Percentiles rank a stretch among this genome's conserved stretches.
Conservation (phyloP, 2,797 vertebrate species). For the Micrastur ruficollis region DNA sequence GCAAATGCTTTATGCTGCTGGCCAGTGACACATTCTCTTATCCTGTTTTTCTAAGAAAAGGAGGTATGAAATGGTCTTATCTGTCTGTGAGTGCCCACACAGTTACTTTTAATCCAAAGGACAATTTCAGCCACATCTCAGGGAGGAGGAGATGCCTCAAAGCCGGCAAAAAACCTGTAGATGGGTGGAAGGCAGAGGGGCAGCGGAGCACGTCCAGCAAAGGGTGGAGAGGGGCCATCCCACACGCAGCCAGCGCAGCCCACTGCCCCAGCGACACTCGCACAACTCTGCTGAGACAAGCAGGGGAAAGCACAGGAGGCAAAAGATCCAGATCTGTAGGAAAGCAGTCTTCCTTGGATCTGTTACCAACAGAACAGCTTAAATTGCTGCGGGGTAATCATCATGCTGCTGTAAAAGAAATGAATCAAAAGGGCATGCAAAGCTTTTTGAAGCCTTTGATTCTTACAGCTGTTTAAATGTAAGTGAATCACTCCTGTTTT, state of each 20-base stretch:
- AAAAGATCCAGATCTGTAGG: neutral
- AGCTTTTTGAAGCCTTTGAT: neutral
- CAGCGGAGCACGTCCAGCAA: accelerated
- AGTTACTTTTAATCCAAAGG: neutral
- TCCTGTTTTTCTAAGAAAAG: neutral
- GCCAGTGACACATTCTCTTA: neutral
- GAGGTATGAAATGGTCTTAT: neutral
- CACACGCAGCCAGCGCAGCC: accelerated
- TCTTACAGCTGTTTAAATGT: neutral
- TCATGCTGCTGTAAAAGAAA: neutral
- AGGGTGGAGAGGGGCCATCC: neutral
- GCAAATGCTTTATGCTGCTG: neutral
- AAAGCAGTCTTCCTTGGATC: neutral
- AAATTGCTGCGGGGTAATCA: neutral
- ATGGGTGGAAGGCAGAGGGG: neutral
- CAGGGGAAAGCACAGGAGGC: neutral
- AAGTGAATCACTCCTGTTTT: neutral
- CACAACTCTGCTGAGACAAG: neutral
- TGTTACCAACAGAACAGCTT: neutral
- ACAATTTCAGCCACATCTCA: neutral
- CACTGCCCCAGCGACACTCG: neutral
- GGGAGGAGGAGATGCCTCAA: neutral
- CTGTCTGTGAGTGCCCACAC: neutral
- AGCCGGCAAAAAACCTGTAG: neutral
- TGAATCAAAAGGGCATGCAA: neutral